Conservation (phyloP, 2,888 invertebrate genomes). For the Archaeoteleia sp. region DNA sequence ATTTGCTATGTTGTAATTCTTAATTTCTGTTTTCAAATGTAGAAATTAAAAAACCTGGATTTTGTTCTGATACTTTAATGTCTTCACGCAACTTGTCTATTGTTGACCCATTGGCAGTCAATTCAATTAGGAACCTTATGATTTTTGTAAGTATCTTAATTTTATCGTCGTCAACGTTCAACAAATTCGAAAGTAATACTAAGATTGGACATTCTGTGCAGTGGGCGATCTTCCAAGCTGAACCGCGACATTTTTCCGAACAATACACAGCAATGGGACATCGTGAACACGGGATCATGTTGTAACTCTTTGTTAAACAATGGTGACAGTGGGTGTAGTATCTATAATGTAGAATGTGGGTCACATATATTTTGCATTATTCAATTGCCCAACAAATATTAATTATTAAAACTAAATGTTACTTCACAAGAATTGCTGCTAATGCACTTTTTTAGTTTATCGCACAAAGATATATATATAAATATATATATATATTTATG, state of each 20-base stretch:
- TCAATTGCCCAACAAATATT: background rate
- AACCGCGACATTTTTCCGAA: conserved; percentile 65
- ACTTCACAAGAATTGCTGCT: background rate
- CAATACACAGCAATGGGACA: conserved; percentile 71
- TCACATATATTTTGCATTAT: conserved; percentile 1
- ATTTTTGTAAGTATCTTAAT: conserved; percentile 70
- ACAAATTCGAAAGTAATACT: conserved; percentile 62
- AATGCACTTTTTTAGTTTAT: conserved; percentile 3
- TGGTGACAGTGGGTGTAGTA: conserved; percentile 72
- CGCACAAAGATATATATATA: too few relatives aligned
- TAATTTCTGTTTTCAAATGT: too few relatives aligned
- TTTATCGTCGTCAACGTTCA: conserved; percentile 69
- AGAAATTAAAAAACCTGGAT: conserved; percentile 62
- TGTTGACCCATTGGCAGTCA: conserved; percentile 65
- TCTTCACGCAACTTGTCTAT: conserved; percentile 66
- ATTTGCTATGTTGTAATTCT: background rate
- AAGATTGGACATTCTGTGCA: conserved; percentile 67
- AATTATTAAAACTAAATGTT: too few relatives aligned
- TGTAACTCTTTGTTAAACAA: conserved; percentile 67
- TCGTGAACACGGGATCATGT: conserved; percentile 68
- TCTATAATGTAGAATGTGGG: conserved; percentile 52
- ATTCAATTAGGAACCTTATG: conserved; percentile 65
- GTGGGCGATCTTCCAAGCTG: conserved; percentile 67
- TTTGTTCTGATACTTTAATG: conserved; percentile 63
- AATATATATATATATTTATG: background rate